phyloP scores from a whole-genome alignment of 2,888 invertebrate genomes.

The Drosophila lacicola region DNA sequence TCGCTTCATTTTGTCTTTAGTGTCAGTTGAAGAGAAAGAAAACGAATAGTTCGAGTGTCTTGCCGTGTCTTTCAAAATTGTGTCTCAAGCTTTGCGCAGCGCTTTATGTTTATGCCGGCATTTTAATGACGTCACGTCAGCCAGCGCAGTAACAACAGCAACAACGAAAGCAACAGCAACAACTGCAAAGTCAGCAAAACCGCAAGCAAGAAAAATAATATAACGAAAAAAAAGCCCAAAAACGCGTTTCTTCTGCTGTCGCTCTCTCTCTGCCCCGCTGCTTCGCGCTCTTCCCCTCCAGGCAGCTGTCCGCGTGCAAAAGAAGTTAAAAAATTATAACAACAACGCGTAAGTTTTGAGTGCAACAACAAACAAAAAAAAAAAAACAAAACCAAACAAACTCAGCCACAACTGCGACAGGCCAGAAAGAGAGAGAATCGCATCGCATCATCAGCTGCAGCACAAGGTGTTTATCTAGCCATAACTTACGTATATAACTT shows the following conservation, averaged over 20 bases:
- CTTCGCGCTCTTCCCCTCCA: constrained; percentile 17
- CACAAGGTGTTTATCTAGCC: constrained; percentile 56
- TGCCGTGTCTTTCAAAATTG: constrained; percentile 9
- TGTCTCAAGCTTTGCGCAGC: constrained; percentile 22
- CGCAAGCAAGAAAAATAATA: constrained; percentile 5
- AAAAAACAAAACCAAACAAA: constrained; percentile 30
- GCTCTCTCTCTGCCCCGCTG: constrained; percentile 14
- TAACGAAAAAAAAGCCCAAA: constrained; percentile 9
- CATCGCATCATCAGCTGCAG: constrained; percentile 36
- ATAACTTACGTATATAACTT: constrained; percentile 16
- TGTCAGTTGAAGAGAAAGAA: constrained; percentile 42
- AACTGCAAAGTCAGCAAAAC: constrained; percentile 51
- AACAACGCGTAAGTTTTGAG: constrained; percentile 18
- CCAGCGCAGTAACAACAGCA: constrained; percentile 33
- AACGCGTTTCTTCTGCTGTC: constrained; percentile 22
- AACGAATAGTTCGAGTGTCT: constrained; percentile 30
- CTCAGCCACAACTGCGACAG: constrained; percentile 19
- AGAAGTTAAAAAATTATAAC: constrained; percentile 34
- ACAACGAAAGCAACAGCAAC: constrained; percentile 31
- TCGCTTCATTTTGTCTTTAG: constrained; percentile 24
- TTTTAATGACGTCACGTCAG: constrained; percentile 74
- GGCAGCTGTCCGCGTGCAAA: constrained; percentile 38
- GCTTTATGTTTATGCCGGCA: constrained; percentile 63
- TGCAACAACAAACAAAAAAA: constrained; percentile 21
- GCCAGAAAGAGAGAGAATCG: constrained; percentile 4